phyloP scores from a whole-genome alignment of 1,140 invertebrate genomes.

The Cydia splendana region DNA sequence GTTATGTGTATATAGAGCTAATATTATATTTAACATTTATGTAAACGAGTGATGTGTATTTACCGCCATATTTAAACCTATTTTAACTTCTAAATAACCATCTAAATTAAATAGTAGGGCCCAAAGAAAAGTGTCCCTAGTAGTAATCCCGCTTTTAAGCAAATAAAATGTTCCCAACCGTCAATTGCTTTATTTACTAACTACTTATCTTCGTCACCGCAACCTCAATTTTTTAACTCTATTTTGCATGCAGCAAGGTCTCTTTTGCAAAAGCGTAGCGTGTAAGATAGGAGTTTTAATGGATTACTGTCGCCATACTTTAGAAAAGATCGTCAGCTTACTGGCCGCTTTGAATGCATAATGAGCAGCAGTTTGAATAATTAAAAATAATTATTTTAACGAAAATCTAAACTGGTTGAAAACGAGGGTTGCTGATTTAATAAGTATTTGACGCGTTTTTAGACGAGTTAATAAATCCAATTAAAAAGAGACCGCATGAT shows the following conservation, averaged over 20 bases:
- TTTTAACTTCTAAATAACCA: constrained; percentile 35
- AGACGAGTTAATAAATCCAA: neutral
- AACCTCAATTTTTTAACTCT: neutral
- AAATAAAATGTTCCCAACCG: constrained; percentile 46
- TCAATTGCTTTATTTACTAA: neutral
- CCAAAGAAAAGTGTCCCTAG: constrained; percentile 42
- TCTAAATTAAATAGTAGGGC: constrained; percentile 45
- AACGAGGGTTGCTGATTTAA: constrained; percentile 17
- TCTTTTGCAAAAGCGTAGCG: neutral
- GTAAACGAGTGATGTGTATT: neutral
- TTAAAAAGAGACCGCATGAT: neutral
- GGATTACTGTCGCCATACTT: constrained; percentile 33
- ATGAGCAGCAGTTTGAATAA: constrained; percentile 53
- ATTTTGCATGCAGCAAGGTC: neutral
- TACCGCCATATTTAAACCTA: neutral
- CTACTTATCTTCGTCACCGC: neutral
- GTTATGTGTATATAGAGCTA: no score
- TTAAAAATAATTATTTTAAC: constrained; percentile 57
- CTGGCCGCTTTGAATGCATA: constrained; percentile 54
- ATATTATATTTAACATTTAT: no score
- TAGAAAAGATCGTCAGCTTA: constrained; percentile 34
- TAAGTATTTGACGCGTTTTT: constrained; percentile 36
- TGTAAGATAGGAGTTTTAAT: neutral
- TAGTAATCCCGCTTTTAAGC: constrained; percentile 49
- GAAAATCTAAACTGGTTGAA: constrained; percentile 38